These are phyloP conservation scores for Orientallactaga sibirica DNA, from an alignment of 2,797 vertebrate genomes.

Conservation along the genomic window DNA sequence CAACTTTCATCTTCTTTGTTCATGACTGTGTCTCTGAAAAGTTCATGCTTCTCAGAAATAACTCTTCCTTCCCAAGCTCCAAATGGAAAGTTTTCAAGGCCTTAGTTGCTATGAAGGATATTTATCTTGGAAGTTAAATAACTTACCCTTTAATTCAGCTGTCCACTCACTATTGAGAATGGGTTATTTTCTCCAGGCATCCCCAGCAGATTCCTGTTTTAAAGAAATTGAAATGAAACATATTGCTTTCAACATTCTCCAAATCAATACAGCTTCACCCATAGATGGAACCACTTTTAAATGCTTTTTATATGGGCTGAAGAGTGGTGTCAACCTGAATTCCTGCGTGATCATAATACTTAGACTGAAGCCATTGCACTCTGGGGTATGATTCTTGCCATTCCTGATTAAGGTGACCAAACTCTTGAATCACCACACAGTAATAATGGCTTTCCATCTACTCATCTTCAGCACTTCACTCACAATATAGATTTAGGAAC, in stretches of 20 bases:
- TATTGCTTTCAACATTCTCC: constrained; percentile 65
- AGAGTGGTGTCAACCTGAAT: constrained; percentile 63
- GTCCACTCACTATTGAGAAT: constrained; percentile 59
- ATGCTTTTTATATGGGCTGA: constrained; percentile 63
- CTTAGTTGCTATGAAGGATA: constrained; percentile 59
- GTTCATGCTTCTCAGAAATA: constrained; percentile 61
- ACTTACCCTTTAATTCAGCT: constrained; percentile 72
- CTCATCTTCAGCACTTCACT: not conserved
- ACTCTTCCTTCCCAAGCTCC: constrained; percentile 34
- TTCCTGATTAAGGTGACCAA: constrained; percentile 50
- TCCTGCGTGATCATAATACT: constrained; percentile 33
- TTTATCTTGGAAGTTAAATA: constrained; percentile 74
- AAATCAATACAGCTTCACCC: constrained; percentile 74
- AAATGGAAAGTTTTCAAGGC: constrained; percentile 70
- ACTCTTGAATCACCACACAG: not conserved
- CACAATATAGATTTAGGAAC: constrained; percentile 63
- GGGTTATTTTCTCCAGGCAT: constrained; percentile 72
- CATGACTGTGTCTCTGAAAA: constrained; percentile 36
- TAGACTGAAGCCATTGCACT: constrained; percentile 36
- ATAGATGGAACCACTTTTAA: constrained; percentile 65
- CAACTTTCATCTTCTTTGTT: constrained; percentile 20
- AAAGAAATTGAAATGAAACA: constrained; percentile 75
- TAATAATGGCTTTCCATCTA: constrained; percentile 25
- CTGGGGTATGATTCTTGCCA: not conserved
- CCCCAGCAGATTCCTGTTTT: constrained; percentile 65